Percentiles rank a stretch among this genome's conserved stretches.
phyloP scores from a whole-genome alignment of 2,888 invertebrate genomes.

The Conomelus anceps region DNA sequence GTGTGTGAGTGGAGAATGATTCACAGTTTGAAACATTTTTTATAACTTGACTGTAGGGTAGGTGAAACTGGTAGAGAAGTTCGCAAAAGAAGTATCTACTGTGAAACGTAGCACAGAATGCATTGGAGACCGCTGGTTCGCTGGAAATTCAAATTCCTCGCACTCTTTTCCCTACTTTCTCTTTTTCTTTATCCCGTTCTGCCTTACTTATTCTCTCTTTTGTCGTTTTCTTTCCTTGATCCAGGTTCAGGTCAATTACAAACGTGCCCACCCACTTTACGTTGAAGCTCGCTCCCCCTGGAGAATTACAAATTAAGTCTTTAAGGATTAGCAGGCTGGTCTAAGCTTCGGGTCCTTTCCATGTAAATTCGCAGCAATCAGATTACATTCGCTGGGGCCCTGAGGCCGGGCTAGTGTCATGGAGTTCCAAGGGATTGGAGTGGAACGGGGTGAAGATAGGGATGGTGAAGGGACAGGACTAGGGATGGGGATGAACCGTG shows the following conservation, averaged over 20 bases:
- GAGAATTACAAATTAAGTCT: slow-evolving; percentile 14
- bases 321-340: background rate
- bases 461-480: background rate
- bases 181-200: background rate
- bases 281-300: background rate
- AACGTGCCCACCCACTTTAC: background rate
- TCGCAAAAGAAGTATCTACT: background rate
- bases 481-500: background rate
- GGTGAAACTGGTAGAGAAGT: background rate
- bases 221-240: background rate
- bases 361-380: slow-evolving; percentile 11
- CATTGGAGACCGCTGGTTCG: background rate
- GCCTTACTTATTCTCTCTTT: too few relatives aligned
- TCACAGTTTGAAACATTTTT: too few relatives aligned
- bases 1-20: too few relatives aligned
- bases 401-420: background rate
- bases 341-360: background rate
- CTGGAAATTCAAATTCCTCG: background rate
- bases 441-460: background rate
- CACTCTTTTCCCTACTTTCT: background rate
- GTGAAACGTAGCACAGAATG: background rate
- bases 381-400: slow-evolving; percentile 1
- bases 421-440: background rate
- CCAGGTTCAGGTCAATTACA: slow-evolving; percentile 4
- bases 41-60: too few relatives aligned